phyloP scores from a whole-genome alignment of 2,888 invertebrate species.

The Harmothoe impar region DNA sequence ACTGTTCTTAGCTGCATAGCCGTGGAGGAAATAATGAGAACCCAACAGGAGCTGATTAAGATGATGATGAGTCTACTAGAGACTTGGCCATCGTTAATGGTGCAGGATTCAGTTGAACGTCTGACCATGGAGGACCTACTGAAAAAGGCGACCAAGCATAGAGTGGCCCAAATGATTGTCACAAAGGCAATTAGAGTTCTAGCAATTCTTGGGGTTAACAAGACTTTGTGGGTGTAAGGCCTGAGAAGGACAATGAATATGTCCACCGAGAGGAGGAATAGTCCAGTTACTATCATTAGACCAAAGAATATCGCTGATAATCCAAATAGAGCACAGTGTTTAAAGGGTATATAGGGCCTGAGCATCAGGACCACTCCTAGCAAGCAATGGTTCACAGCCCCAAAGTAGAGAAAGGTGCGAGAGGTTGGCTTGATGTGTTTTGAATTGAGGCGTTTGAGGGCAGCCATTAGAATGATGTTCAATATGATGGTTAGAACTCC shows the following conservation, averaged over 20 bases:
- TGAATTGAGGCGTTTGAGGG: not conserved
- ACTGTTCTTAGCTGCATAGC: conserved; percentile 5
- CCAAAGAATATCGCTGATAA: not conserved
- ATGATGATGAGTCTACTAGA: not conserved
- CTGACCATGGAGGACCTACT: not conserved
- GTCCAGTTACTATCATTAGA: not conserved
- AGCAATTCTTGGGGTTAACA: not conserved
- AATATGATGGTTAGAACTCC: not conserved
- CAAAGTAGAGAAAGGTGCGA: not conserved
- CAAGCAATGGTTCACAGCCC: not conserved
- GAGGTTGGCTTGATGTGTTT: not conserved
- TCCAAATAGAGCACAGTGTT: not conserved
- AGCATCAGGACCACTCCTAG: not conserved
- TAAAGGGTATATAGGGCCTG: not conserved
- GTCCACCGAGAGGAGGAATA: conserved; percentile 10
- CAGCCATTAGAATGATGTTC: not conserved
- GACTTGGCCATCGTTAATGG: conserved; percentile 1
- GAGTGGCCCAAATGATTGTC: not conserved
- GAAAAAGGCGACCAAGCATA: not conserved
- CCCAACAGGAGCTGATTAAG: not conserved
- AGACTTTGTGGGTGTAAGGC: not conserved
- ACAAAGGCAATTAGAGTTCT: not conserved
- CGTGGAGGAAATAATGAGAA: not conserved
- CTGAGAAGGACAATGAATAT: not conserved
- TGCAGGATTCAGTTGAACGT: not conserved